Base-by-base conservation (phyloP, 2,113 vertebrate genomes). In the Clinocottus analis region DNA sequence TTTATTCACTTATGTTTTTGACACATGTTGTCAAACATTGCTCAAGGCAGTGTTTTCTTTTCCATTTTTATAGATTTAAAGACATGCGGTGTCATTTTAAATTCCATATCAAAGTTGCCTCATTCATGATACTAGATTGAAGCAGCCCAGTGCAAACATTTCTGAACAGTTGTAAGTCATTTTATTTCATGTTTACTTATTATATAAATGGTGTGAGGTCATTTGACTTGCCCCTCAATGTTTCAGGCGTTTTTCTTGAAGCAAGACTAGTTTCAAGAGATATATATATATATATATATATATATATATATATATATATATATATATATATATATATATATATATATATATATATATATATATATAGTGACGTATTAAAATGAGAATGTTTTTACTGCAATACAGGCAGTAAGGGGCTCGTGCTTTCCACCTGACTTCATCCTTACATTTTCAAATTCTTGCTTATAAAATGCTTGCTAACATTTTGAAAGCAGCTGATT, bases 1-100 rank as follows among this genome's bases (percentile, higher is more conserved):
- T 58, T 85, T 41, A 53, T 78, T 77, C n/a, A 47, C 27, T 71
- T 41, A 41, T 73, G 21, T 58, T 63, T 82, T 71, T 65, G 25
- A 68, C 47, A 61, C 17, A 11, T 70, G 67, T 35, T 67, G 47
- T 81, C 45, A 65, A 77, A 66, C 0, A 6, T 47, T 59, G 17
- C 74, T 68, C 19, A 13, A 5, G 55, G 60, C 53, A 1, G 7
- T n/a, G 12, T 35, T 64, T 43, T 13, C 27, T 8, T 53, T 62
- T 67, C 5, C 29, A 17, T 61, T 43, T 51, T 55, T 10, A 12
- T 61, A 21, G 7, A 69, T 67, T 19, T 55, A 49, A 75, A 41
- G 10, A 62, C 13, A 58, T 43, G 53, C 25, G 59, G 49, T 13
- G 31, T n/a, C 23, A 7, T 58, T 56, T 78, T 76, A 7, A 70